Conservation (phyloP, 2,113 vertebrate species). For the Lampris incognitus region DNA sequence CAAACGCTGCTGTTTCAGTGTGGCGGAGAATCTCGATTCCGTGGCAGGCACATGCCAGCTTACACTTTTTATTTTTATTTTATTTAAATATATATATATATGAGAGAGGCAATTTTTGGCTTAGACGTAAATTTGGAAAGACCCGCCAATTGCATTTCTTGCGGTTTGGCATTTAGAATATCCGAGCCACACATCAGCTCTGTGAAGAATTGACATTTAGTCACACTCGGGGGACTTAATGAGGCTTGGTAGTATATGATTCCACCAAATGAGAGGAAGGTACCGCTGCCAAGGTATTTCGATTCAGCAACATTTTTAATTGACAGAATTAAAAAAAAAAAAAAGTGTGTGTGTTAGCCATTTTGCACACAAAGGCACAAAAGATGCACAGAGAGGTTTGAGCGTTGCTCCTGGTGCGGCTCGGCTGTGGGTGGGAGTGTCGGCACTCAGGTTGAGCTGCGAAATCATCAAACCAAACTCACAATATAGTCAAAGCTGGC, state of each 20-base stretch:
- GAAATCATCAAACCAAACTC: conserved; percentile 66
- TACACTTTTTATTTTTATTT: conserved; percentile 57
- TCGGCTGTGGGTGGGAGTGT: conserved; percentile 38
- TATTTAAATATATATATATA: not conserved
- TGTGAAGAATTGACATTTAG: conserved; percentile 57
- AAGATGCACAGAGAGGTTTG: conserved; percentile 9
- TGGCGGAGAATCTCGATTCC: conserved; percentile 45
- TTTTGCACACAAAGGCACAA: conserved; percentile 14
- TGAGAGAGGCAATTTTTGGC: conserved; percentile 38
- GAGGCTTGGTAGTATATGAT: conserved; percentile 11
- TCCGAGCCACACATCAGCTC: conserved; percentile 19
- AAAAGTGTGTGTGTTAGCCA: not conserved
- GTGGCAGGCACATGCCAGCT: conserved; percentile 63
- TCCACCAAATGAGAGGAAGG: conserved; percentile 4
- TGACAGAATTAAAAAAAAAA: not conserved
- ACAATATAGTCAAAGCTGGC: conserved; percentile 50
- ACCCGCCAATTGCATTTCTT: conserved; percentile 47
- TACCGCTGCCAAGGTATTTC: not conserved
- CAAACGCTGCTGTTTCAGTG: conserved; percentile 15
- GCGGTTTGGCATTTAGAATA: conserved; percentile 38
- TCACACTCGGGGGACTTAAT: conserved; percentile 25
- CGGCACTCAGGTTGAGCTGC: conserved; percentile 52
- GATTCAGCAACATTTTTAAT: not conserved
- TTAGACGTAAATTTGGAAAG: conserved; percentile 53
- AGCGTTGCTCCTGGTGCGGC: conserved; percentile 24